Evolutionary conservation across 2,888 invertebrate species (phyloP).

Genomic region (Eupithecia dodoneata): DNA sequence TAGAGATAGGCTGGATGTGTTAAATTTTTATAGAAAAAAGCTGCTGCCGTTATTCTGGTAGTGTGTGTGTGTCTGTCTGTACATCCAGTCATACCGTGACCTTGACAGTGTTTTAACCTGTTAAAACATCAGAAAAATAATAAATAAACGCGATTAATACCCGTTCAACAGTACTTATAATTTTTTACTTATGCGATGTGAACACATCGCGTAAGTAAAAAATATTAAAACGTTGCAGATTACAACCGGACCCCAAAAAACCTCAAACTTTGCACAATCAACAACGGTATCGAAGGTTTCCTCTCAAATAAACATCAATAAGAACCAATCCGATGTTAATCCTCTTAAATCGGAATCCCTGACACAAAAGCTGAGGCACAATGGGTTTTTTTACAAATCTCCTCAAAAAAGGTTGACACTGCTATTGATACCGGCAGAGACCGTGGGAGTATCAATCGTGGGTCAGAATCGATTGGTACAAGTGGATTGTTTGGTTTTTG

Average conservation of each 20-base stretch:
- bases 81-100: too few species aligned
- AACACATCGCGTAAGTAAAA: too few species aligned
- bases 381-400: slow-evolving; percentile 48
- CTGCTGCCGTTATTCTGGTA: too few species aligned
- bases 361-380: slow-evolving; percentile 58
- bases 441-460: slow-evolving; percentile 61
- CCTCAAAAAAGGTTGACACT: slow-evolving; percentile 53
- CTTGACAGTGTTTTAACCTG: too few species aligned
- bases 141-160: too few species aligned
- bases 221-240: background rate
- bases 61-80: too few species aligned
- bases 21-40: too few species aligned
- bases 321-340: slow-evolving; percentile 60
- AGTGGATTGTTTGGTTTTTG: slow-evolving; percentile 49
- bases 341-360: slow-evolving; percentile 65
- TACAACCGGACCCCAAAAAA: background rate
- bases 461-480: slow-evolving; percentile 55
- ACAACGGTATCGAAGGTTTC: slow-evolving; percentile 56
- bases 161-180: too few species aligned
- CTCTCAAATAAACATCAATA: slow-evolving; percentile 60
- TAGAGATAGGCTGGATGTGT: too few species aligned
- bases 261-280: background rate
- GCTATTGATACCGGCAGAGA: slow-evolving; percentile 55
- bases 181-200: too few species aligned
- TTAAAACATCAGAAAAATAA: too few species aligned